These are phyloP conservation scores for Peromyscus melanophrys DNA, from an alignment of 2,797 vertebrate species.

Conservation along the genomic window DNA sequence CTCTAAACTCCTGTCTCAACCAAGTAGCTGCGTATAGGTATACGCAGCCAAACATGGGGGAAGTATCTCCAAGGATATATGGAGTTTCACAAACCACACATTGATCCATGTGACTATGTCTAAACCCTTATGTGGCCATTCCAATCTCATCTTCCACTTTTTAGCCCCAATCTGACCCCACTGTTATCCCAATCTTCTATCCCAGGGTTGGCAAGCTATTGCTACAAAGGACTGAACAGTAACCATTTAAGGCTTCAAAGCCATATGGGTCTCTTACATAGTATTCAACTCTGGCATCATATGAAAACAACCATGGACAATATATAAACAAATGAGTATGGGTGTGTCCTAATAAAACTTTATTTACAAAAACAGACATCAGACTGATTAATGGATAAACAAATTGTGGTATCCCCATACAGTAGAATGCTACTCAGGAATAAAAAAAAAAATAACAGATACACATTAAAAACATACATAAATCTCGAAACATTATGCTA, in stretches of 20 bases:
- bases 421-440: neutral
- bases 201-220: neutral
- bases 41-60: no score
- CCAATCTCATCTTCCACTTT: neutral
- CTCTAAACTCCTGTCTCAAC: neutral
- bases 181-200: neutral
- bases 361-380: conserved; percentile 55
- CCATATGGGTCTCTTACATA: neutral
- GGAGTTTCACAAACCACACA: neutral
- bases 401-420: neutral
- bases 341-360: conserved; percentile 41
- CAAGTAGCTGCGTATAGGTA: neutral
- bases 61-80: neutral
- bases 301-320: neutral
- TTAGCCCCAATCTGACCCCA: neutral
- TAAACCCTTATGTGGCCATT: neutral
- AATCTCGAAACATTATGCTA: neutral
- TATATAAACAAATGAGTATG: neutral
- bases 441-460: conserved; percentile 23
- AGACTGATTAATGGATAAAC: conserved; percentile 8
- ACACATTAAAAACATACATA: neutral
- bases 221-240: neutral
- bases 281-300: neutral
- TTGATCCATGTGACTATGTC: neutral
- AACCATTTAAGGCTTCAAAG: conserved; percentile 40